A percentile compares a stretch with the other conserved stretches of the same genome.
These are phyloP conservation scores for Cherax destructor DNA, from an alignment of 1,140 invertebrate species.

Conservation along the genomic window DNA sequence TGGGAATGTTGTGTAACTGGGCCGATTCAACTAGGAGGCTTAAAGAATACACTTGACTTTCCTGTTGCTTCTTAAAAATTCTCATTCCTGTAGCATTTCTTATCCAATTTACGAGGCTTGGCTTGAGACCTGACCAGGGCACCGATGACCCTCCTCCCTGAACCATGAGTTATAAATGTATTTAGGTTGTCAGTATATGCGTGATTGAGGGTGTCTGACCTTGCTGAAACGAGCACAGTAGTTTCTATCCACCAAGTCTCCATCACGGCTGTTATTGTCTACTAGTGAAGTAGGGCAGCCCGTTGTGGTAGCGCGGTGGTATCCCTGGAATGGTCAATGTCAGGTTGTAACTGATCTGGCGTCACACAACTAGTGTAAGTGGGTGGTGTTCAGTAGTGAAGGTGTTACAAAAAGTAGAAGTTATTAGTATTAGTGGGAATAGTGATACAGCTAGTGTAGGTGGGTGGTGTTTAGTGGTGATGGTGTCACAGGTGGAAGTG, in stretches of 20 bases:
- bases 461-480: background rate
- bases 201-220: conserved; percentile 42
- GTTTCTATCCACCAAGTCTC: conserved; percentile 72
- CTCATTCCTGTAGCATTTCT: no score
- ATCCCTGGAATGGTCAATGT: conserved; percentile 71
- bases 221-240: conserved; percentile 72
- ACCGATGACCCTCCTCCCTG: no score
- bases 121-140: no score
- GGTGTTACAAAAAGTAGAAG: no score
- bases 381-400: no score
- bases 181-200: background rate
- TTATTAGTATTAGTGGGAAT: background rate
- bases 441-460: background rate
- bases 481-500: background rate
- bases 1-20: no score
- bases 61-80: no score
- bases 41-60: no score
- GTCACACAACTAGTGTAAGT: background rate
- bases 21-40: no score
- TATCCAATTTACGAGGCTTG: no score
- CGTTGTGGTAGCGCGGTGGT: conserved; percentile 76
- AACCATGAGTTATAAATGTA: no score
- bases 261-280: conserved; percentile 75
- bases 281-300: conserved; percentile 76
- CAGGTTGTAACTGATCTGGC: background rate